Conservation (phyloP, 2,888 invertebrate species). For the Eupeodes luniger region DNA sequence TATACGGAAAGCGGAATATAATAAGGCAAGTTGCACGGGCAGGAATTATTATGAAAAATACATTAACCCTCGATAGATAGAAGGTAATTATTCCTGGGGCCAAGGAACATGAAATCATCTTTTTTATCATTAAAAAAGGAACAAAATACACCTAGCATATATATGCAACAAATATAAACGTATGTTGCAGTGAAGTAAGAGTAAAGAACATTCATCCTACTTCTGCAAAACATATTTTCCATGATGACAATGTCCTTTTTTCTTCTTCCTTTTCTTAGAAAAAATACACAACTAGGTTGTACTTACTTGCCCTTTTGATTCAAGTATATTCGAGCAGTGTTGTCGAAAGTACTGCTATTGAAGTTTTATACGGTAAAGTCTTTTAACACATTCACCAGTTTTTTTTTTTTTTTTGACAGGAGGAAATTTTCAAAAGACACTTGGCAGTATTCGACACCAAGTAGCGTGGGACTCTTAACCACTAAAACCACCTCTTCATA, state of each 20-base stretch:
- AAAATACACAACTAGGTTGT: neutral
- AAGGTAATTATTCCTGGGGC: constrained; percentile 62
- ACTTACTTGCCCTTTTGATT: too few species aligned
- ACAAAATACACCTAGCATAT: neutral
- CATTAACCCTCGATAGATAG: constrained; percentile 69
- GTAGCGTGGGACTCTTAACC: too few species aligned
- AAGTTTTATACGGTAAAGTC: too few species aligned
- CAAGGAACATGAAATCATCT: constrained; percentile 54
- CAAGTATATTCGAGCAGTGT: too few species aligned
- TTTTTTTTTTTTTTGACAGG: too few species aligned
- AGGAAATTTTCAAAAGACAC: too few species aligned
- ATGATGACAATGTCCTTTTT: constrained; percentile 60
- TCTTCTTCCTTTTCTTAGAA: constrained; percentile 10
- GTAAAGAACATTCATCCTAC: neutral
- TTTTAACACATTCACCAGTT: too few species aligned
- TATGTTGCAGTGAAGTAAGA: constrained; percentile 28
- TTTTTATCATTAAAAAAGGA: neutral
- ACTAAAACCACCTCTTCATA: too few species aligned
- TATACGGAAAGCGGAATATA: constrained; percentile 38
- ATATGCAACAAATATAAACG: constrained; percentile 3
- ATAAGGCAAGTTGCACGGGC: constrained; percentile 37
- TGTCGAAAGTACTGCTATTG: too few species aligned
- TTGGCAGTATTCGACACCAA: too few species aligned
- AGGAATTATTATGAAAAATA: constrained; percentile 51
- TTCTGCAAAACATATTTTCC: constrained; percentile 47